Conservation (phyloP, 1,140 invertebrate species). For the Drosophila pallidifrons region DNA sequence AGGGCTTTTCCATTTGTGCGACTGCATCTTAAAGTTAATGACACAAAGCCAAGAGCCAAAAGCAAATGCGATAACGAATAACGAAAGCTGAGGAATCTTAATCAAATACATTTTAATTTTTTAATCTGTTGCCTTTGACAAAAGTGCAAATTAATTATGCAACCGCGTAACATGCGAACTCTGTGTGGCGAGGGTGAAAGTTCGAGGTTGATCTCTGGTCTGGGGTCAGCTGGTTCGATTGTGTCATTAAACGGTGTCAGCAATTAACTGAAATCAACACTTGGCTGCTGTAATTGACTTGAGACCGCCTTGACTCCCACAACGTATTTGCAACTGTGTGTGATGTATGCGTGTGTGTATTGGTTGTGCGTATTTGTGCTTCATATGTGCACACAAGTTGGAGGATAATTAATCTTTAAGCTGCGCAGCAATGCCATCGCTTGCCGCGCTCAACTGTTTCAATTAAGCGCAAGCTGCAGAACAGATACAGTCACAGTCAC, state of each 20-base stretch:
- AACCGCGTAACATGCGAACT: neutral
- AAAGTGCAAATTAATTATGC: slow-evolving; percentile 68
- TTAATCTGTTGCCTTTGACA: slow-evolving; percentile 30
- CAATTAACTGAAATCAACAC: slow-evolving; percentile 77
- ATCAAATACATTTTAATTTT: slow-evolving; percentile 70
- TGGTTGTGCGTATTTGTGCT: neutral
- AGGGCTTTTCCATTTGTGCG: slow-evolving; percentile 23
- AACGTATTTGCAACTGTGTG: neutral
- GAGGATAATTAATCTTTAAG: slow-evolving; percentile 69
- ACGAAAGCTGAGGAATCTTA: slow-evolving; percentile 35
- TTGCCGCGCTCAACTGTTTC: slow-evolving; percentile 43
- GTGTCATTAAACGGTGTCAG: slow-evolving; percentile 60
- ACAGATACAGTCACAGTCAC: neutral
- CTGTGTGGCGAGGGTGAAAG: neutral
- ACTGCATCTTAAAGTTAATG: slow-evolving; percentile 64
- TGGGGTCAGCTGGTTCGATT: slow-evolving; percentile 46
- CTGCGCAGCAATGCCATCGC: slow-evolving; percentile 23
- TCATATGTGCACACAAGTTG: slow-evolving; percentile 7
- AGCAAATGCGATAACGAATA: neutral
- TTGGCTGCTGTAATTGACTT: slow-evolving; percentile 47
- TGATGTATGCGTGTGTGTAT: neutral
- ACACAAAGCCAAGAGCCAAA: slow-evolving; percentile 58
- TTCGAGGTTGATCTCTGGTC: slow-evolving; percentile 6
- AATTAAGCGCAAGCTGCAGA: slow-evolving; percentile 45
- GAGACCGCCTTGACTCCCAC: slow-evolving; percentile 24